Base-by-base conservation (phyloP, 2,113 vertebrate genomes). In the Perccottus glenii region DNA sequence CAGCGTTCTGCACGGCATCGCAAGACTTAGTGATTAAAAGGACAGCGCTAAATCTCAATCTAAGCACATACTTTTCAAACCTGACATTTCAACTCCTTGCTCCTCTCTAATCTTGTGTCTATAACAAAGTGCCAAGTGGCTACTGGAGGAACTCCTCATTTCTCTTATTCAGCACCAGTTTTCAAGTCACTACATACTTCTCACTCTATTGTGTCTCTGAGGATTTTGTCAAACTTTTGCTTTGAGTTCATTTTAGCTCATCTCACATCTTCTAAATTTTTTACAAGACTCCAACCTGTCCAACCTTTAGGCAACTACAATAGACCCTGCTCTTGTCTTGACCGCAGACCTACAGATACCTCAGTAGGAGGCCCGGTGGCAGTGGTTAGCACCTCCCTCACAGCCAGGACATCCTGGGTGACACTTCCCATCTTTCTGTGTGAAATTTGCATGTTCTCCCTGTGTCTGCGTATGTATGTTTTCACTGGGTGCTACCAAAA, bases 81-180 rank as follows among this genome's bases (percentile, higher is more conserved):
- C 75, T 87, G 88, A 86, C 87, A 90, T 90, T 90, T 88, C 77
- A 63, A 84, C 82, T 83, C 69, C 65, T 55, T 65, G 73, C 73
- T 77, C 60, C 44, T 61, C 58, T 85, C 49, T 80, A 77, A 81
- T 80, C 80, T 71, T 55, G 65, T 68, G 64, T 77, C 83, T 79
- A 61, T 67, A 72, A 63, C 27, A 14, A 36, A 48, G 49, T 56
- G 64, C 61, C 73, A 83, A 85, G 68, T 75, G 65, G 55, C 63
- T 61, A 60, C 57, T 69, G 51, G 15, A 81, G 77, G 14, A 73
- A 49, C 68, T 70, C 55, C 64, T 16, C 16, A 35, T 52, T 68
- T 61, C 42, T 70, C 32, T 51, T 5, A 61, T 58, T 62, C 35
- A 16, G 47, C 6, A 38, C 0, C 10, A 27, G 0, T 12, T 58